Evolutionary conservation across 2,797 vertebrate species (phyloP).

Genomic region (Artibeus jamaicensis): DNA sequence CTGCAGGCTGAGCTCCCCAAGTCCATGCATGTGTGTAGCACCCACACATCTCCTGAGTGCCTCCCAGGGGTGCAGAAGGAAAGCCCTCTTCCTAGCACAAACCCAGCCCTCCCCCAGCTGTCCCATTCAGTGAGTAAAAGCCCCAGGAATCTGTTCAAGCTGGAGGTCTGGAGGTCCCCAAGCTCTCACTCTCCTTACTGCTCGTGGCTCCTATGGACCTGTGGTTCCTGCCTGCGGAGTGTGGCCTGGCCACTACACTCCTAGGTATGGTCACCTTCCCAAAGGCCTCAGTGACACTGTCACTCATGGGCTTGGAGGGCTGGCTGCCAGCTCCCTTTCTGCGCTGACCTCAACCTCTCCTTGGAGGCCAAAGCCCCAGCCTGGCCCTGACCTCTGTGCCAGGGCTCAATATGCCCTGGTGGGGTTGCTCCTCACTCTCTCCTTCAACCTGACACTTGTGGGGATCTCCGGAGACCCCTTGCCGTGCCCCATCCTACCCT

Average conservation of each 20-base stretch:
- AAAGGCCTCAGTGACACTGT: neutral
- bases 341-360: neutral
- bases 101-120: neutral
- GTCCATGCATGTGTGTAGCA: accelerated
- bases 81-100: neutral
- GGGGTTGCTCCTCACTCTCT: too few species aligned
- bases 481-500: neutral
- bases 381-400: too few species aligned
- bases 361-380: too few species aligned
- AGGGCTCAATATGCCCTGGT: too few species aligned
- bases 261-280: neutral
- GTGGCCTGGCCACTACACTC: neutral
- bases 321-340: too few species aligned
- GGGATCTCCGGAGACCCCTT: too few species aligned
- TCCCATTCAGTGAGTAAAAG: accelerated
- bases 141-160: accelerated
- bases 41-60: accelerated
- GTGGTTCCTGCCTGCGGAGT: neutral
- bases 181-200: accelerated
- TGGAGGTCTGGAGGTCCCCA: accelerated
- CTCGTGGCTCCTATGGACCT: accelerated
- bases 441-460: too few species aligned
- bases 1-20: neutral
- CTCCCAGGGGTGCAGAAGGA: accelerated
- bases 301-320: neutral